Evolutionary conservation across 2,113 vertebrate genomes (phyloP), one percentile per base, ranked within the genome.

Genomic region (Microcebus murinus): DNA sequence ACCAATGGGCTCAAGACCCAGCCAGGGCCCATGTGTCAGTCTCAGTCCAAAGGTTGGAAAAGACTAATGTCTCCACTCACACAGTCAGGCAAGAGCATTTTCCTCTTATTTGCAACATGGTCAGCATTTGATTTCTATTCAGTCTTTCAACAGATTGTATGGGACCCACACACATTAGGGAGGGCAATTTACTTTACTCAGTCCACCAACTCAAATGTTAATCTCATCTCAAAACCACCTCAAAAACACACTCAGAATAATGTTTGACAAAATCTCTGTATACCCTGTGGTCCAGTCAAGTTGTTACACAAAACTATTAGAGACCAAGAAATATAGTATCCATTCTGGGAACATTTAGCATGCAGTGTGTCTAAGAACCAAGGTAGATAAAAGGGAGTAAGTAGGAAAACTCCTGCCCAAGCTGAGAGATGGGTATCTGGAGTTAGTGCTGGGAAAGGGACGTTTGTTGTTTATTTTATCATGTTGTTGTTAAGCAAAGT

Each of bases 401-500:
- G 4, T 52, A 52, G 63, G 34, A n/a, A 39, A 31, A 17, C 27
- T 29, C 21, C 25, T 84, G 80, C 10, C 55, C 29, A 42, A 29
- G 9, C 20, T 88, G 76, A 88, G n/a, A 50, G 0, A 8, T 4
- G 0, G 23, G 11, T 48, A 29, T 48, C 18, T 55, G 36, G 57
- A 65, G 25, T 89, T 42, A 76, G 29, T 31, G 17, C 11, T 74
- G 23, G 31, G 10, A n/a, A 83, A 52, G 29, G 17, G n/a, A 48
- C 17, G 9, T 1, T 20, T 45, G 11, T 57, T 13, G 21, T 48
- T 67, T 34, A 55, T 86, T 21, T 23, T 89, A 55, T 55, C 52
- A 55, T 55, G 52, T 82, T 55, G 52, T 89, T 63, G 45, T 83
- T 94, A 74, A 82, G 36, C 68, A 25, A 39, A 82, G 52, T 15